Evolutionary conservation across 1,140 invertebrate species (phyloP).

Genomic region (Ceratina australensis): DNA sequence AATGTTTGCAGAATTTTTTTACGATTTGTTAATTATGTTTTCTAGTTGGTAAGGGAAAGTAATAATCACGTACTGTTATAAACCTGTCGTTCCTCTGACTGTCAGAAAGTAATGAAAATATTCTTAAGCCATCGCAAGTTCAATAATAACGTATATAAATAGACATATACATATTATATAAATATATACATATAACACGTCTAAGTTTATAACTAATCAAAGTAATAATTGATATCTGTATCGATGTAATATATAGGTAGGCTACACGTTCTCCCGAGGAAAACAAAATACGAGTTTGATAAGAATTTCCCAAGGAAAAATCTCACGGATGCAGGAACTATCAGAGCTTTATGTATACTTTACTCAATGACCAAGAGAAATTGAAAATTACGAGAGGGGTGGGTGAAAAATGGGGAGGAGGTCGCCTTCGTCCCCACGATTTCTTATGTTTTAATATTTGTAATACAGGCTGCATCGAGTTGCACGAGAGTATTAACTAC

Average conservation of each 20-base stretch:
- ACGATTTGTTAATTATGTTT: constrained; percentile 29
- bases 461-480: constrained; percentile 26
- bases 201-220: constrained; percentile 63
- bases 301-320: constrained; percentile 29
- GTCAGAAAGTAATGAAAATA: constrained; percentile 62
- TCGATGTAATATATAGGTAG: constrained; percentile 59
- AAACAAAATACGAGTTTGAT: constrained; percentile 38
- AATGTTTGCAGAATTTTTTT: too few relatives aligned
- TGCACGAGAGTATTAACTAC: constrained; percentile 36
- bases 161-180: too few relatives aligned
- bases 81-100: constrained; percentile 55
- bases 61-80: constrained; percentile 53
- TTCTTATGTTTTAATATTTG: constrained; percentile 49
- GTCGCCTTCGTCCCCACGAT: constrained; percentile 19
- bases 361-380: constrained; percentile 37
- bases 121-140: constrained; percentile 50
- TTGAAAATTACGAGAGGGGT: not conserved
- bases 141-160: constrained; percentile 39
- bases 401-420: too few relatives aligned
- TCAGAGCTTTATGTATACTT: constrained; percentile 49
- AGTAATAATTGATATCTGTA: constrained; percentile 60
- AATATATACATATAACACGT: not conserved
- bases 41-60: constrained; percentile 8
- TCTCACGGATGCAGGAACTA: constrained; percentile 27
- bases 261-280: constrained; percentile 43